phyloP scores from a whole-genome alignment of 2,888 invertebrate species.

The Biston betularia region DNA sequence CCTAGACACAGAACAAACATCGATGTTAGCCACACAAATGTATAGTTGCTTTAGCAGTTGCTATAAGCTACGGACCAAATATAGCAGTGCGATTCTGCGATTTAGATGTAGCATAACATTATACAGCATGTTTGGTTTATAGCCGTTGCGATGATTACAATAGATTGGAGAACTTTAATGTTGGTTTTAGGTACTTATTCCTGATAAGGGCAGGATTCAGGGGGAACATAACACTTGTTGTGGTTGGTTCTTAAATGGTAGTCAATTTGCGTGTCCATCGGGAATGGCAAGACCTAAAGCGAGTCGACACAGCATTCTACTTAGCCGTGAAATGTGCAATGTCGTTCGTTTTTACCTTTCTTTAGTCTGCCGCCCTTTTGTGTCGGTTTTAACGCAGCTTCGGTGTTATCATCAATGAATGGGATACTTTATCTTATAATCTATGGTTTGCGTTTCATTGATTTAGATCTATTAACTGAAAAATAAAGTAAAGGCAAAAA shows the following conservation, averaged over 20 bases:
- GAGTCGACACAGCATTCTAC: slow-evolving; percentile 77
- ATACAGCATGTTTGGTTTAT: no score
- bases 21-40: no score
- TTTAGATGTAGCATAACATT: no score
- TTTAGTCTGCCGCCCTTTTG: slow-evolving; percentile 51
- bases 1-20: no score
- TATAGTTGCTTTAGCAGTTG: no score
- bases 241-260: slow-evolving; percentile 68
- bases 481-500: not conserved
- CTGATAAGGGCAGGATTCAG: slow-evolving; percentile 59
- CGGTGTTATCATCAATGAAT: slow-evolving; percentile 44
- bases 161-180: slow-evolving; percentile 50
- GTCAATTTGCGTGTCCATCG: slow-evolving; percentile 68
- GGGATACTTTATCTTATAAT: slow-evolving; percentile 42
- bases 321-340: slow-evolving; percentile 80
- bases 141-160: slow-evolving; percentile 6
- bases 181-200: slow-evolving; percentile 42
- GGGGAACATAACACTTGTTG: slow-evolving; percentile 48
- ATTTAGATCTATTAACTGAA: not conserved
- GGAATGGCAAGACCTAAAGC: slow-evolving; percentile 44
- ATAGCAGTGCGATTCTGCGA: no score
- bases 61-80: no score
- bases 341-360: slow-evolving; percentile 58
- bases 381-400: slow-evolving; percentile 30
- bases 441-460: not conserved